Conservation (phyloP, 2,797 vertebrate species). For the Distichodus sexfasciatus region DNA sequence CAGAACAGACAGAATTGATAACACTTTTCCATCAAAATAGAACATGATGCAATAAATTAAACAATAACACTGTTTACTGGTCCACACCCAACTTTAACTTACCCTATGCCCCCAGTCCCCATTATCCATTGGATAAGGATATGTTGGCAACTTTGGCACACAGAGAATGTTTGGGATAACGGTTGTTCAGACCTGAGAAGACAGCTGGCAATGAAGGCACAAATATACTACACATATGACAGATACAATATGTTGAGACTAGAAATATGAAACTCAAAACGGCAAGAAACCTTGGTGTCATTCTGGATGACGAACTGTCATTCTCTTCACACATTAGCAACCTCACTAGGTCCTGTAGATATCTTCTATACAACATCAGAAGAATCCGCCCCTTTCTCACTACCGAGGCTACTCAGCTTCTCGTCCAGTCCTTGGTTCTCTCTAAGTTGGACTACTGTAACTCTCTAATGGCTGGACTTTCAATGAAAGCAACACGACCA, state of each 20-base stretch:
- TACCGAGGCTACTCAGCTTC: too few relatives aligned
- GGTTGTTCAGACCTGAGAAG: slow-evolving; percentile 20
- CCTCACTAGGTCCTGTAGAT: too few relatives aligned
- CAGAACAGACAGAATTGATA: not conserved
- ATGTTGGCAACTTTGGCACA: slow-evolving; percentile 25
- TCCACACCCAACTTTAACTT: slow-evolving; percentile 45
- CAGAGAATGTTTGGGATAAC: slow-evolving; percentile 3
- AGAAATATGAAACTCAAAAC: too few relatives aligned
- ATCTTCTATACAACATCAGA: too few relatives aligned
- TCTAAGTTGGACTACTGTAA: too few relatives aligned
- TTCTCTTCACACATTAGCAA: too few relatives aligned
- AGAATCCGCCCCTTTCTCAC: too few relatives aligned
- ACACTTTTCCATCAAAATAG: not conserved
- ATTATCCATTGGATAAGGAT: slow-evolving; percentile 87
- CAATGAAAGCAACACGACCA: too few relatives aligned
- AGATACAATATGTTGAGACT: not conserved
- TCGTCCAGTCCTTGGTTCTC: too few relatives aligned
- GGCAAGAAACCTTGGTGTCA: too few relatives aligned
- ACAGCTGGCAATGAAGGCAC: not conserved
- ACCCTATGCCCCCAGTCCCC: slow-evolving; percentile 98
- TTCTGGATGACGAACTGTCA: too few relatives aligned
- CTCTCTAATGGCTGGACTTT: too few relatives aligned
- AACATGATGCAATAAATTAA: not conserved
- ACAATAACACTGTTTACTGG: not conserved
- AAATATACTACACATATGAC: not conserved